Conservation (phyloP, 2,113 vertebrate genomes). For the Erpornis zantholeuca region DNA sequence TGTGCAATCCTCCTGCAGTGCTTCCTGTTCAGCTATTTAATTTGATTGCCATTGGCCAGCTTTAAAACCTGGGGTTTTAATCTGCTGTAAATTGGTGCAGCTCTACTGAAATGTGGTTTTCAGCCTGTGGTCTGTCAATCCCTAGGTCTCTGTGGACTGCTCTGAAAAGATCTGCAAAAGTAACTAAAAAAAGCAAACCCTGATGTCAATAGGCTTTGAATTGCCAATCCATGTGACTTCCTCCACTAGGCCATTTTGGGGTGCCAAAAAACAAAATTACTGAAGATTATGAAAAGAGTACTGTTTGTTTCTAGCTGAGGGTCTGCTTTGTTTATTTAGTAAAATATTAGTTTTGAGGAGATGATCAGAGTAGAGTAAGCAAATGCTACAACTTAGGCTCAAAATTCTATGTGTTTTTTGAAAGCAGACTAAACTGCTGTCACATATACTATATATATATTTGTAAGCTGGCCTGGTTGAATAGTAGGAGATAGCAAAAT, state of each 20-base stretch:
- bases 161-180: not conserved
- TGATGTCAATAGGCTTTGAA: not conserved
- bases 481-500: not conserved
- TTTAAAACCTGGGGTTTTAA: not conserved
- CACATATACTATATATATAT: not conserved
- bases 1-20: not conserved
- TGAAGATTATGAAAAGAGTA: not conserved
- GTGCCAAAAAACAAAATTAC: not conserved
- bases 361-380: not conserved
- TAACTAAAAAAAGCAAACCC: not conserved
- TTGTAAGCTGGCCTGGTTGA: not conserved
- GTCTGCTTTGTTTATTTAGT: not conserved
- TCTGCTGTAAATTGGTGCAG: not conserved
- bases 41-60: slow-evolving; percentile 9
- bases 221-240: not conserved
- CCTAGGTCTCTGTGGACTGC: not conserved
- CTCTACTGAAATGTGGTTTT: not conserved
- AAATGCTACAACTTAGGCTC: not conserved
- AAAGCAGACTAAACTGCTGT: not conserved
- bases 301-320: not conserved
- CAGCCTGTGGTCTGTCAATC: not conserved
- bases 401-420: not conserved
- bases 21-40: slow-evolving; percentile 14
- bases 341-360: not conserved
- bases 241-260: not conserved